phyloP scores from a whole-genome alignment of 1,140 invertebrate species.

The Cephus cinctus region DNA sequence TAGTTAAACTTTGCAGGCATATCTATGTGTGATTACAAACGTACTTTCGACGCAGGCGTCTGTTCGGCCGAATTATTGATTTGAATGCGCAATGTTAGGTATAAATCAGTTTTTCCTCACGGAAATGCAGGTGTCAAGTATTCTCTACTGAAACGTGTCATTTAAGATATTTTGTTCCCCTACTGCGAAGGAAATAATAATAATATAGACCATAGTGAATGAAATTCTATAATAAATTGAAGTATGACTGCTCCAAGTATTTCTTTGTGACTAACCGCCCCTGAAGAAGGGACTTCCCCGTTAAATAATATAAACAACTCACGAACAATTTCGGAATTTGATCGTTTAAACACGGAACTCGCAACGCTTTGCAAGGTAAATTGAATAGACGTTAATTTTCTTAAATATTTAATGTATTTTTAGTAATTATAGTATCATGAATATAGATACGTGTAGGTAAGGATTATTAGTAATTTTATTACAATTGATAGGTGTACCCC shows the following conservation, averaged over 20 bases:
- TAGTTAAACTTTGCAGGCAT: too few relatives aligned
- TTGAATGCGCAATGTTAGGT: slow-evolving; percentile 46
- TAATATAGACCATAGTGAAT: too few relatives aligned
- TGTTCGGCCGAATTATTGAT: slow-evolving; percentile 40
- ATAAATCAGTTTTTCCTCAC: slow-evolving; percentile 9
- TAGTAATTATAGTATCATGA: slow-evolving; percentile 6
- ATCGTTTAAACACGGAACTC: slow-evolving; percentile 50
- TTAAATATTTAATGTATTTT: neutral
- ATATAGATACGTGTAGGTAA: too few relatives aligned
- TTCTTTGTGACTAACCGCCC: slow-evolving; percentile 41
- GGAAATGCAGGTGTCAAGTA: slow-evolving; percentile 19
- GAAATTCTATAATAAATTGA: neutral
- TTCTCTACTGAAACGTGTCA: neutral
- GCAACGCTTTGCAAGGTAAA: slow-evolving; percentile 52
- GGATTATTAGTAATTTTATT: neutral
- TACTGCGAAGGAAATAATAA: neutral
- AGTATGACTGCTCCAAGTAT: slow-evolving; percentile 35
- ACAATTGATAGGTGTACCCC: slow-evolving; percentile 47
- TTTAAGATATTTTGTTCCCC: neutral
- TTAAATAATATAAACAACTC: slow-evolving; percentile 19
- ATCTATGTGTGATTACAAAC: too few relatives aligned
- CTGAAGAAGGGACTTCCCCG: slow-evolving; percentile 26
- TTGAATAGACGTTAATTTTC: too few relatives aligned
- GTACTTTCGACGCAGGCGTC: slow-evolving; percentile 29
- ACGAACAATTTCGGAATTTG: slow-evolving; percentile 36